Percentiles rank a stretch among this genome's conserved stretches.
phyloP scores from a whole-genome alignment of 2,113 vertebrate genomes.

The Mystacornis crossleyi region DNA sequence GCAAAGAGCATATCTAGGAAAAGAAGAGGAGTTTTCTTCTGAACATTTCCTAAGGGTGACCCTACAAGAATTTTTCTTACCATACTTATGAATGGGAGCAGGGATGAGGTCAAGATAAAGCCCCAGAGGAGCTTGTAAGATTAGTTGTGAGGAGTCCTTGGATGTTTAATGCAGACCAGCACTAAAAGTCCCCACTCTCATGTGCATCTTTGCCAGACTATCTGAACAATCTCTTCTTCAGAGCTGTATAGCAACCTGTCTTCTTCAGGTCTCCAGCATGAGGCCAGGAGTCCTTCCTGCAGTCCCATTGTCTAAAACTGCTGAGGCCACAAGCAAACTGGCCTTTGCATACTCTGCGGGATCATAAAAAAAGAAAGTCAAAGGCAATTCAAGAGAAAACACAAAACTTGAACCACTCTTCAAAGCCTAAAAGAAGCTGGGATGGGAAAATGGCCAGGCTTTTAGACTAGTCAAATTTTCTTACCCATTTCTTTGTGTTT shows the following conservation, averaged over 20 bases:
- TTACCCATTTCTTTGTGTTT: neutral
- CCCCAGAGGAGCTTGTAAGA: neutral
- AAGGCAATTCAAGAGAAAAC: neutral
- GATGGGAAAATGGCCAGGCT: neutral
- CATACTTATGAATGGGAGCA: neutral
- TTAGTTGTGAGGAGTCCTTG: neutral
- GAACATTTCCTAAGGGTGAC: neutral
- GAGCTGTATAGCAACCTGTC: accelerated
- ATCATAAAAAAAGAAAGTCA: neutral
- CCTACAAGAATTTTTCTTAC: neutral
- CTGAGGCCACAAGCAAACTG: neutral
- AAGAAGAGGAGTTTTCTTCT: neutral
- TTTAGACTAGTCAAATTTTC: neutral
- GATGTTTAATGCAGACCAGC: neutral
- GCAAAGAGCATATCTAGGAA: neutral
- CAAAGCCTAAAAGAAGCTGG: neutral
- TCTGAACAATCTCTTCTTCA: neutral
- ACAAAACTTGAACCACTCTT: neutral
- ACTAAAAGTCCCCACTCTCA: neutral
- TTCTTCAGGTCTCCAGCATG: neutral
- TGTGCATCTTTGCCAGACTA: neutral
- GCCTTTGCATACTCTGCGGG: neutral
- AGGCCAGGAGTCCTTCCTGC: neutral
- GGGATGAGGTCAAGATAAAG: neutral
- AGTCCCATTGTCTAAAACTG: neutral